phyloP scores from a whole-genome alignment of 2,797 vertebrate species.

The Phoeniculus purpureus region DNA sequence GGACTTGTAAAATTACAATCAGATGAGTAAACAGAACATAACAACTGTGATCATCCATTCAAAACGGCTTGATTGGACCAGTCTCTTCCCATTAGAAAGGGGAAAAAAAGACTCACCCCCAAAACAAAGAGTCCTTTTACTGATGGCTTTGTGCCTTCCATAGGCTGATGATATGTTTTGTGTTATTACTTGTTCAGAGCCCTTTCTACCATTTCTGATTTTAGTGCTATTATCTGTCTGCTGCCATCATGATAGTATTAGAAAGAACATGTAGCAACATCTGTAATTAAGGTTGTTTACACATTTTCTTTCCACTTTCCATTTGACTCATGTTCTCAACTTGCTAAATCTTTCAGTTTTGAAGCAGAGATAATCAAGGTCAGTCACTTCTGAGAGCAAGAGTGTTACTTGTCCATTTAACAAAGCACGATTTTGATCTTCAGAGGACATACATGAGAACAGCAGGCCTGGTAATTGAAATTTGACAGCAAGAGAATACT shows the following conservation, averaged over 20 bases:
- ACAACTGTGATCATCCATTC: constrained; percentile 8
- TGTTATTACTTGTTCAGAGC: constrained; percentile 28
- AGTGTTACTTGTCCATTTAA: background rate
- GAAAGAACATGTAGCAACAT: background rate
- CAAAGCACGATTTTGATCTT: background rate
- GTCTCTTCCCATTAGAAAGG: constrained; percentile 20
- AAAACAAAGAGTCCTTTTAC: constrained; percentile 28
- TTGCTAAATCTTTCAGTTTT: constrained; percentile 16
- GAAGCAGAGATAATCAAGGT: background rate
- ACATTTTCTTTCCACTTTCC: constrained; percentile 3
- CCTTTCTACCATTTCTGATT: constrained; percentile 40
- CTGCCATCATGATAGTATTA: constrained; percentile 3
- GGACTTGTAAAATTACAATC: background rate
- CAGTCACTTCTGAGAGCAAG: background rate
- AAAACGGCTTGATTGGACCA: constrained; percentile 40
- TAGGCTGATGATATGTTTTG: constrained; percentile 42
- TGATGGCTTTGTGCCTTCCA: constrained; percentile 29
- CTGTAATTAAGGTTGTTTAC: constrained; percentile 48
- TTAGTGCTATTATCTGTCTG: constrained; percentile 59
- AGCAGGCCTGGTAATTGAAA: background rate
- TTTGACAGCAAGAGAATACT: background rate
- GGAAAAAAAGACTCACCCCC: constrained; percentile 12
- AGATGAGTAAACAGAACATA: constrained; percentile 11
- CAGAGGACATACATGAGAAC: background rate
- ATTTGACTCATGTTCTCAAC: constrained; percentile 1